Conservation (phyloP, 2,888 invertebrate species). For the Amphiduros pacificus region DNA sequence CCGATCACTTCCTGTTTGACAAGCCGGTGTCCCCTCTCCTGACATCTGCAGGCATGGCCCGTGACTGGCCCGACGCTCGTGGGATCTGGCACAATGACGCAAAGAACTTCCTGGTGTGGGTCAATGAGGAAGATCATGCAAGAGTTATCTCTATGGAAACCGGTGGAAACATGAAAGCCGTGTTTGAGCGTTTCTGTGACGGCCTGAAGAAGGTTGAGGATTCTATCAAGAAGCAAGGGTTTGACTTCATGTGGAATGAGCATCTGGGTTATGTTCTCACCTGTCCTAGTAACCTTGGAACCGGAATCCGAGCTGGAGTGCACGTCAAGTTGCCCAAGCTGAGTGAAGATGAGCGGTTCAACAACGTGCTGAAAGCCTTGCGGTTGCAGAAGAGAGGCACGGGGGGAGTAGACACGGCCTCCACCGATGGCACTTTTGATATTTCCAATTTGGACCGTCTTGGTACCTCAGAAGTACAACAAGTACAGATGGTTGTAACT, state of each 20-base stretch:
- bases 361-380: slow-evolving; percentile 16
- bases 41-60: slow-evolving; percentile 21
- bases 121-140: slow-evolving; percentile 89
- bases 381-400: slow-evolving; percentile 26
- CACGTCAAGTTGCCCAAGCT: slow-evolving; percentile 82
- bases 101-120: slow-evolving; percentile 82
- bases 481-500: slow-evolving; percentile 43
- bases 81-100: slow-evolving; percentile 73
- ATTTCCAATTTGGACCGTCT: slow-evolving; percentile 51
- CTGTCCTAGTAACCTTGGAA: slow-evolving; percentile 33
- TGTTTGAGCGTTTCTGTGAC: slow-evolving; percentile 31
- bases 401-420: slow-evolving; percentile 30
- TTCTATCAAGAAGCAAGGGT: slow-evolving; percentile 73
- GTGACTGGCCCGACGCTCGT: slow-evolving; percentile 60
- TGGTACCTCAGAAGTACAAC: slow-evolving; percentile 46
- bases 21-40: slow-evolving; percentile 23
- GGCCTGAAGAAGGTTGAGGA: slow-evolving; percentile 13
- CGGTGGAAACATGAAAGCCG: slow-evolving; percentile 49
- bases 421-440: slow-evolving; percentile 44
- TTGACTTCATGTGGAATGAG: slow-evolving; percentile 27
- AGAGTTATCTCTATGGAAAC: slow-evolving; percentile 77
- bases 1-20: slow-evolving; percentile 31
- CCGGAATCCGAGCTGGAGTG: slow-evolving; percentile 90
- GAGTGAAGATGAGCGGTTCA: slow-evolving; percentile 12
- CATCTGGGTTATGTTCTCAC: slow-evolving; percentile 31